phyloP scores from a whole-genome alignment of 2,888 invertebrate species.

The Nomada ruficornis region DNA sequence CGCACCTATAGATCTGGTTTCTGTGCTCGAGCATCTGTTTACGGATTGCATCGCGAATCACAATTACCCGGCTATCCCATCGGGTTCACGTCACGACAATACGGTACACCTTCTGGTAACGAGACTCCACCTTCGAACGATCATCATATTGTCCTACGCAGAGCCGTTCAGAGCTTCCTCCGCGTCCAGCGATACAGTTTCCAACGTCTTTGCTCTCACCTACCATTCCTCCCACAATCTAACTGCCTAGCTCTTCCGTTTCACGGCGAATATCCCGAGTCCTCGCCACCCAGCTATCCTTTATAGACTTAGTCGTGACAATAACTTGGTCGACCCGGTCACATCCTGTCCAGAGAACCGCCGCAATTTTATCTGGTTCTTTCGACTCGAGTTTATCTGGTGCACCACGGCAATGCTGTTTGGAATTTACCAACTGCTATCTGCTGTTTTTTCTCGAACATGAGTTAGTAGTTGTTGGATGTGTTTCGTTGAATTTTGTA shows the following conservation, averaged over 20 bases:
- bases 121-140: slow-evolving; percentile 34
- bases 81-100: slow-evolving; percentile 7
- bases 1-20: slow-evolving; percentile 43
- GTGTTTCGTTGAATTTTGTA: too few relatives aligned
- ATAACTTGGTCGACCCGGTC: slow-evolving; percentile 50
- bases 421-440: not conserved
- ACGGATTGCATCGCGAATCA: slow-evolving; percentile 22
- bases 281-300: slow-evolving; percentile 18
- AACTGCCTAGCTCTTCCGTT: slow-evolving; percentile 9
- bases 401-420: not conserved
- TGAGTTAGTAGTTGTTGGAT: too few relatives aligned
- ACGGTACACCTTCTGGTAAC: slow-evolving; percentile 15
- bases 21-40: slow-evolving; percentile 24
- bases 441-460: too few relatives aligned
- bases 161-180: slow-evolving; percentile 21
- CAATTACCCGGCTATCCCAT: slow-evolving; percentile 25
- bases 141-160: slow-evolving; percentile 46
- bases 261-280: slow-evolving; percentile 9
- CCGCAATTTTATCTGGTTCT: slow-evolving; percentile 1
- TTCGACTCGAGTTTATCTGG: not conserved
- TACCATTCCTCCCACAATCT: slow-evolving; percentile 45
- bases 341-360: slow-evolving; percentile 14
- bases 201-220: slow-evolving; percentile 1
- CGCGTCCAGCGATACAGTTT: slow-evolving; percentile 38
- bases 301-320: slow-evolving; percentile 48